Evolutionary conservation across 1,140 invertebrate species (phyloP).

Genomic region (Drosophila varians): DNA sequence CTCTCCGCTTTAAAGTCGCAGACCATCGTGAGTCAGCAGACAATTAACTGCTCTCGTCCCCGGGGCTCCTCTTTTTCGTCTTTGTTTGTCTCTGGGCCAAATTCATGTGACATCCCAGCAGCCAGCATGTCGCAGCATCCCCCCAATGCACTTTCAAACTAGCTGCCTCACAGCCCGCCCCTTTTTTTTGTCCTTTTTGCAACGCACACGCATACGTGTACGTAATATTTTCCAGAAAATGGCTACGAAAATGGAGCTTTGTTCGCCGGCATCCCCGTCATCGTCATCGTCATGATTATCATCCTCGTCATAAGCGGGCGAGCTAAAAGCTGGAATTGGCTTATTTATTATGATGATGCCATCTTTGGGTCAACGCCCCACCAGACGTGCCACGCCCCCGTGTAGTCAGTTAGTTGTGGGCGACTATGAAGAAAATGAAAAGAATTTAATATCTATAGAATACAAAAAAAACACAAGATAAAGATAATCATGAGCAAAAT

Average conservation of each 20-base stretch:
- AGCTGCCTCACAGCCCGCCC: background rate
- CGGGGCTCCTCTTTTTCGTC: constrained; percentile 22
- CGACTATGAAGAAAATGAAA: background rate
- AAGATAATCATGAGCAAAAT: too few relatives aligned
- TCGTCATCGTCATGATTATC: background rate
- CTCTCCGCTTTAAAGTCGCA: constrained; percentile 22
- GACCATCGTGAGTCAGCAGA: constrained; percentile 42
- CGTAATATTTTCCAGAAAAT: constrained; percentile 64
- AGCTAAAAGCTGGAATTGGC: constrained; percentile 35
- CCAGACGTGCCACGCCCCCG: constrained; percentile 2
- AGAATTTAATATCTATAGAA: background rate
- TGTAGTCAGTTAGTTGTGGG: constrained; percentile 8
- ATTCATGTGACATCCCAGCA: constrained; percentile 41
- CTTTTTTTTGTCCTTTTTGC: background rate
- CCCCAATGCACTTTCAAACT: constrained; percentile 27
- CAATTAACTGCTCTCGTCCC: constrained; percentile 46
- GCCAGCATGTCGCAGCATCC: constrained; percentile 30
- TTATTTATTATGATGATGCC: constrained; percentile 61
- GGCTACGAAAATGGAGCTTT: constrained; percentile 63
- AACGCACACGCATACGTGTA: constrained; percentile 39
- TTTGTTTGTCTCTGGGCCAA: constrained; percentile 26
- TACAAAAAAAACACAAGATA: background rate
- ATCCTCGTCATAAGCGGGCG: background rate
- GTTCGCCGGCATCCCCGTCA: constrained; percentile 49
- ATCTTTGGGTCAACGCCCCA: constrained; percentile 58